Conservation (phyloP, 2,113 vertebrate genomes). For the Ceuthmochares aereus region DNA sequence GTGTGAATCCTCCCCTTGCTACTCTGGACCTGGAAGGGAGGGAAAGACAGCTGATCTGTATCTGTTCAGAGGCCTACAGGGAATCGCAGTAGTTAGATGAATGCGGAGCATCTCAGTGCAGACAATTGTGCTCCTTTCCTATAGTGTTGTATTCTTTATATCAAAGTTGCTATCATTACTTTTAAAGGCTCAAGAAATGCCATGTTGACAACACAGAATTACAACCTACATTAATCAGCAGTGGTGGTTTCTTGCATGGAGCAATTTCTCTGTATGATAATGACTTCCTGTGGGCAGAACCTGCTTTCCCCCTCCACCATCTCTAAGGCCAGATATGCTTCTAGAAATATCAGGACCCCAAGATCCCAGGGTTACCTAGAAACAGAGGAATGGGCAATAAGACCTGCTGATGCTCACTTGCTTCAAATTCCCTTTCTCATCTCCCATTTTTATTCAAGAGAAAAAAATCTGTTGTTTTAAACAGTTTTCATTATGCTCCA, state of each 20-base stretch:
- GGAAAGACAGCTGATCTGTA: neutral
- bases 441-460: accelerated
- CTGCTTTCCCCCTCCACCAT: neutral
- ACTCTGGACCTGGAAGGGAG: neutral
- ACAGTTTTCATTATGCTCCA: neutral
- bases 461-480: neutral
- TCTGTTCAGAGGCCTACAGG: neutral
- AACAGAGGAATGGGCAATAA: neutral
- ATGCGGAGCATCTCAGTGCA: neutral
- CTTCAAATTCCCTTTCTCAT: neutral
- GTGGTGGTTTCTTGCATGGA: neutral
- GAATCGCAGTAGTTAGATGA: neutral
- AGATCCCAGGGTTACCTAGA: neutral
- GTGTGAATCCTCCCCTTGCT: neutral
- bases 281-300: neutral
- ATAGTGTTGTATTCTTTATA: accelerated
- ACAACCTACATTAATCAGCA: neutral
- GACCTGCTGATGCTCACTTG: accelerated
- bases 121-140: neutral
- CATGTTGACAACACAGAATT: neutral
- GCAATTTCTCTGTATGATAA: neutral
- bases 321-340: neutral
- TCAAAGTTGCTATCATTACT: neutral
- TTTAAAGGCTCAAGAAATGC: neutral
- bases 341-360: neutral